Evolutionary conservation across 2,888 invertebrate species (phyloP).

Genomic region (Polyommatus icarus): DNA sequence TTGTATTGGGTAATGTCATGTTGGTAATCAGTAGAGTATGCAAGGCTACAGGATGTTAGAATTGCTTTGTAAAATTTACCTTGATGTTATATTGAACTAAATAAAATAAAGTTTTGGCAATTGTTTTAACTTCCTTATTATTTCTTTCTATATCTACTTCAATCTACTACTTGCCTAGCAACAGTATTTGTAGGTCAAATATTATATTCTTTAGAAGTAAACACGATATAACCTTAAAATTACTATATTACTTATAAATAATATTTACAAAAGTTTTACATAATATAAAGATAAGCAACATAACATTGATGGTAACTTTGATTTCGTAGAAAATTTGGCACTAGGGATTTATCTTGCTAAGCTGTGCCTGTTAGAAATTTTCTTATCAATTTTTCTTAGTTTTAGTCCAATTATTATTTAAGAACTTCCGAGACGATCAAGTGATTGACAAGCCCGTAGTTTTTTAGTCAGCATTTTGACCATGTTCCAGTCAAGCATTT

Average conservation of each 20-base stretch:
- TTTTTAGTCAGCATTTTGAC: no score
- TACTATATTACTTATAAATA: constrained; percentile 8
- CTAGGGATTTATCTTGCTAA: no score
- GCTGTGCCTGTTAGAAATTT: no score
- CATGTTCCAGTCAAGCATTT: no score
- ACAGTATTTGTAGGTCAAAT: background rate
- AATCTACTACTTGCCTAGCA: no score
- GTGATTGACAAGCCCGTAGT: no score
- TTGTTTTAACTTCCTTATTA: background rate
- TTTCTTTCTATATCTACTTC: background rate
- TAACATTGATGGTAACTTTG: background rate
- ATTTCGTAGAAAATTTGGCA: background rate
- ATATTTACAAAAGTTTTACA: constrained; percentile 6
- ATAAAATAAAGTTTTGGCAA: background rate
- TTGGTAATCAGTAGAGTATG: background rate
- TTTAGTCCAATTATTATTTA: no score
- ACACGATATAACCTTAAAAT: background rate
- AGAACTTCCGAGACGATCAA: no score
- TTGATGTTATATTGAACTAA: background rate
- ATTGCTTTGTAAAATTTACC: background rate
- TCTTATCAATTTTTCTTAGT: no score
- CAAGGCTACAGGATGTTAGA: background rate
- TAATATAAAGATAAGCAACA: background rate
- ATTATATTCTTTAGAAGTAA: background rate
- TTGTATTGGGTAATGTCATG: constrained; percentile 17